phyloP scores from a whole-genome alignment of 2,797 vertebrate species.

The Martes flavigula region DNA sequence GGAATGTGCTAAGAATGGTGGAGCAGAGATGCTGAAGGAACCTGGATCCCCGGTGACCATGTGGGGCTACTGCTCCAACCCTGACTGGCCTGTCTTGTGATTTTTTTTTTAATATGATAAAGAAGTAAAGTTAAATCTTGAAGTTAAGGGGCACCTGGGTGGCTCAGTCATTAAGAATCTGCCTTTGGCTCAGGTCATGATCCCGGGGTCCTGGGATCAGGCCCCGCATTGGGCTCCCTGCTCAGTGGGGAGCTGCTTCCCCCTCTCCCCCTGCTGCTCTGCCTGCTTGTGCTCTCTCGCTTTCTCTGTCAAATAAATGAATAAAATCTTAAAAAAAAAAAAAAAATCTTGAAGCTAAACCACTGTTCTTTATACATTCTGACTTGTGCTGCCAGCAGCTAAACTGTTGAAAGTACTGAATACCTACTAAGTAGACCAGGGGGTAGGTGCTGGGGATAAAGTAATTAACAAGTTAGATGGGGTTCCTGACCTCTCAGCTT shows the following conservation, averaged over 20 bases:
- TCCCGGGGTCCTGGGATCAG: too few relatives aligned
- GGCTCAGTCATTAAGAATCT: too few relatives aligned
- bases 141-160: not conserved
- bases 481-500: not conserved
- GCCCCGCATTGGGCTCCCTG: too few relatives aligned
- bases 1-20: not conserved
- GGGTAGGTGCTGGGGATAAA: not conserved
- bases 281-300: too few relatives aligned
- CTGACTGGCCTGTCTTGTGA: not conserved
- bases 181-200: too few relatives aligned
- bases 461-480: not conserved
- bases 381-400: not conserved
- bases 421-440: not conserved
- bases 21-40: not conserved
- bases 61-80: not conserved
- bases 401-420: not conserved
- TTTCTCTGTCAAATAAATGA: too few relatives aligned
- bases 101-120: not conserved
- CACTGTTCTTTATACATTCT: not conserved
- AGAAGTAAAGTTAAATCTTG: not conserved
- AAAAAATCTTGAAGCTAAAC: not conserved
- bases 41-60: too few relatives aligned
- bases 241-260: too few relatives aligned
- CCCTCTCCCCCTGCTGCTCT: too few relatives aligned
- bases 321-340: too few relatives aligned